Percentiles rank a stretch among this genome's conserved stretches.
Evolutionary conservation across 2,797 vertebrate species (phyloP).

Genomic region (Poeciliopsis paucimaculata): DNA sequence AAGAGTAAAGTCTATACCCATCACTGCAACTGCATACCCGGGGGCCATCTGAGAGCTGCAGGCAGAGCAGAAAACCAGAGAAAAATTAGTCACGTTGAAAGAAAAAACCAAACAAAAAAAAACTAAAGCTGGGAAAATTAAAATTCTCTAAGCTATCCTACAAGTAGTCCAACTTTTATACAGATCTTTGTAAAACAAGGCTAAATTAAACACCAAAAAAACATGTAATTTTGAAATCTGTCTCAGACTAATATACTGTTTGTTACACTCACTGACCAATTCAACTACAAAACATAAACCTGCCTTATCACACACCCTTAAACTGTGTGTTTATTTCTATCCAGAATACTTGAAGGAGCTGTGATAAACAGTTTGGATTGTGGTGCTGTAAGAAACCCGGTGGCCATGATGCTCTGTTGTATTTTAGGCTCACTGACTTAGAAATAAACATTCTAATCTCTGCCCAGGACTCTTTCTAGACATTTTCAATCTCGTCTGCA

Average conservation of each 20-base stretch:
- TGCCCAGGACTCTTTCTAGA: neutral
- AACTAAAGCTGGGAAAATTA: neutral
- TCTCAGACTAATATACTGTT: conserved; percentile 31
- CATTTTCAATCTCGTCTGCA: neutral
- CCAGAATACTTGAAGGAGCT: conserved; percentile 18
- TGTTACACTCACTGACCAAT: conserved; percentile 51
- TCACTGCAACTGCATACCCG: conserved; percentile 93
- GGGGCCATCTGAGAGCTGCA: conserved; percentile 89
- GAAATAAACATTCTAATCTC: conserved; percentile 46
- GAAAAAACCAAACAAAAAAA: neutral
- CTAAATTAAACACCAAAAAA: conserved; percentile 1
- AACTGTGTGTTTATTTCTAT: conserved; percentile 42
- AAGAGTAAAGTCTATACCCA: conserved; percentile 98
- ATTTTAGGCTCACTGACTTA: conserved; percentile 38
- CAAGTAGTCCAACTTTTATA: conserved; percentile 4
- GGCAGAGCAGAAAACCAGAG: neutral
- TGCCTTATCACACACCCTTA: conserved; percentile 43
- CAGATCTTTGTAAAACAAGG: conserved; percentile 8
- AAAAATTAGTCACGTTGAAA: neutral
- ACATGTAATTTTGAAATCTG: conserved; percentile 9
- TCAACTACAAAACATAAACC: conserved; percentile 42
- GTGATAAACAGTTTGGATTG: conserved; percentile 40
- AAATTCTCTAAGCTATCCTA: neutral
- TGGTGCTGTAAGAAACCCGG: conserved; percentile 4
- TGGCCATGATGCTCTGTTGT: neutral